phyloP scores from a whole-genome alignment of 2,888 invertebrate species.

The Endotricha flammealis region DNA sequence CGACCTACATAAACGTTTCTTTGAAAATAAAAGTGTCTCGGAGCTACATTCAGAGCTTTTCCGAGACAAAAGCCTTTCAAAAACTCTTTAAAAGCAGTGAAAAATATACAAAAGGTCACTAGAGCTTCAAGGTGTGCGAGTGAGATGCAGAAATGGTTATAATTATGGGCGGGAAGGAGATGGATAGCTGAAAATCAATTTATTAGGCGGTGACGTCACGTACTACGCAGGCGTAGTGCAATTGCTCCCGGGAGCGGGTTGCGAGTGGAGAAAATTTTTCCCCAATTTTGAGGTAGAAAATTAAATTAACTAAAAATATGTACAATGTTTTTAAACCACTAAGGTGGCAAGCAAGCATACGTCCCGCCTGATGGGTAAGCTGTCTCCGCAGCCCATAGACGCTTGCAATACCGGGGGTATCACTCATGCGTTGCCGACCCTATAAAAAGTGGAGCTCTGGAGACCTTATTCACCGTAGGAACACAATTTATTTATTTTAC shows the following conservation, averaged over 20 bases:
- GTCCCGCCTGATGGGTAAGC: too few species aligned
- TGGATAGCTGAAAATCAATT: conserved; percentile 74
- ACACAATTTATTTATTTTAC: too few species aligned
- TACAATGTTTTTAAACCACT: too few species aligned
- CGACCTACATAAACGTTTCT: not conserved
- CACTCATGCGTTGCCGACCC: too few species aligned
- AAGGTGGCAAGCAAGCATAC: too few species aligned
- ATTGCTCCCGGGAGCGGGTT: conserved; percentile 62
- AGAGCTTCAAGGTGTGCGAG: conserved; percentile 54
- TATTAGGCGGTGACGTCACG: conserved; percentile 77
- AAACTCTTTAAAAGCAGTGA: conserved; percentile 51
- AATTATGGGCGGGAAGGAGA: conserved; percentile 34
- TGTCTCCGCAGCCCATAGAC: too few species aligned
- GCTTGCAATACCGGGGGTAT: too few species aligned
- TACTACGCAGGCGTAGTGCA: conserved; percentile 58
- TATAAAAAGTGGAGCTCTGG: too few species aligned
- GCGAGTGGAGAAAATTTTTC: conserved; percentile 31
- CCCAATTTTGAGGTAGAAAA: conserved; percentile 20
- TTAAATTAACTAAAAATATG: too few species aligned
- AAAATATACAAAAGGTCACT: conserved; percentile 73
- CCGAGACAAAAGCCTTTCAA: conserved; percentile 9
- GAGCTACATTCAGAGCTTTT: conserved; percentile 5
- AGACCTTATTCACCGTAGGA: too few species aligned
- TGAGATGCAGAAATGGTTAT: conserved; percentile 36
- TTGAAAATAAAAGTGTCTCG: conserved; percentile 3